Conservation (phyloP, 2,113 vertebrate species). For the Phyllostomus hastatus region DNA sequence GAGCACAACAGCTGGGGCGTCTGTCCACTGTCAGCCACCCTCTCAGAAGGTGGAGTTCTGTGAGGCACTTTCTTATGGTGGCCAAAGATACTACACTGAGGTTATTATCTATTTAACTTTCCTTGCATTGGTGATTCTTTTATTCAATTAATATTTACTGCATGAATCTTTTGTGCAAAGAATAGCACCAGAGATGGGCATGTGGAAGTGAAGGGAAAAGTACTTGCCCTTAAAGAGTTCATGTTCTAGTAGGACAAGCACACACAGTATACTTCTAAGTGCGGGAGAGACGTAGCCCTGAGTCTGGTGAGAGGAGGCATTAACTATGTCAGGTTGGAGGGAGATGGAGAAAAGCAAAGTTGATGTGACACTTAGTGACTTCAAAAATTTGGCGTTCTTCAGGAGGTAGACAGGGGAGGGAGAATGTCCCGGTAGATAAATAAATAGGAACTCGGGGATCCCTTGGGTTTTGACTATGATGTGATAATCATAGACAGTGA, state of each 20-base stretch:
- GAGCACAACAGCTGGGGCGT: background rate
- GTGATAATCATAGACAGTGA: background rate
- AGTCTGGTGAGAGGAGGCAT: background rate
- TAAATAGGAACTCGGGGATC: background rate
- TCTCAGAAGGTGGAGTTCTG: background rate
- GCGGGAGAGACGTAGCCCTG: background rate
- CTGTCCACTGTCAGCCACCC: background rate
- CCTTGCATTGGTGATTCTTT: background rate
- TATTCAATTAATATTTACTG: background rate
- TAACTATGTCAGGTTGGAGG: background rate
- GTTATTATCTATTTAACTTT: background rate
- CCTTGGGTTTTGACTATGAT: background rate
- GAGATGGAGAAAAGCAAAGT: background rate
- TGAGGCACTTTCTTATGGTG: too few relatives aligned
- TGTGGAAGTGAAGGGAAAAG: background rate
- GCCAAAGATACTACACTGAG: background rate
- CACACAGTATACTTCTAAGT: background rate
- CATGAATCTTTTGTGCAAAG: background rate
- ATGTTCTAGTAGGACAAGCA: background rate
- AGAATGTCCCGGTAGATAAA: background rate
- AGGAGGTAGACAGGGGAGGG: background rate
- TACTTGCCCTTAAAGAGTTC: background rate
- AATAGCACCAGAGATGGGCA: background rate
- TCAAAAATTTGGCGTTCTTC: background rate
- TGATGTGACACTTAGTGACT: background rate